phyloP scores from a whole-genome alignment of 1,140 invertebrate genomes.

The Pectinophora gossypiella region DNA sequence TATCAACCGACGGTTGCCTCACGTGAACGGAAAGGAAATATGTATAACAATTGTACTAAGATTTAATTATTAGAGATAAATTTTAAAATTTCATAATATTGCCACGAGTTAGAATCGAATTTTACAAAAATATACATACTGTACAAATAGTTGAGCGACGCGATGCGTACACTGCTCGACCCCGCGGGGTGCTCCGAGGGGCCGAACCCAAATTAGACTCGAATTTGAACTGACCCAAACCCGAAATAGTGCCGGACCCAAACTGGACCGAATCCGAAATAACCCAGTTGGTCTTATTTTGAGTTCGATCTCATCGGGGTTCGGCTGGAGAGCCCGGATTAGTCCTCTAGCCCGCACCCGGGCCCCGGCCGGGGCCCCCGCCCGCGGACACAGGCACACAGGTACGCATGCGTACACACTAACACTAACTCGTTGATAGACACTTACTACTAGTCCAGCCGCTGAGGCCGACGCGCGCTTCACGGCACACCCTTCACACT shows the following conservation, averaged over 20 bases:
- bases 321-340: too few species aligned
- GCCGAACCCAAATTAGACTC: too few species aligned
- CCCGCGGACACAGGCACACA: conserved; percentile 1
- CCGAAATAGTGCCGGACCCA: too few species aligned
- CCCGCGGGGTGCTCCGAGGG: too few species aligned
- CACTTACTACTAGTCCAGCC: conserved; percentile 38
- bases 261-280: too few species aligned
- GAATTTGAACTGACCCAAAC: too few species aligned
- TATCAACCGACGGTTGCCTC: not conserved
- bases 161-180: too few species aligned
- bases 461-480: not conserved
- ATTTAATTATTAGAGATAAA: conserved; percentile 52
- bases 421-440: conserved; percentile 70
- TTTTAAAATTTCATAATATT: conserved; percentile 66
- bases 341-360: too few species aligned
- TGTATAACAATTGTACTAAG: conserved; percentile 63
- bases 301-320: too few species aligned
- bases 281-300: too few species aligned
- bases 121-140: conserved; percentile 74
- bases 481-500: not conserved
- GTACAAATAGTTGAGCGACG: conserved; percentile 62
- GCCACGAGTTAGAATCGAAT: conserved; percentile 66
- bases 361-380: conserved; percentile 19
- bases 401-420: conserved; percentile 17
- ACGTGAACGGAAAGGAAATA: conserved; percentile 10